Conservation (phyloP, 2,888 invertebrate genomes). For the Polia nebulosa region DNA sequence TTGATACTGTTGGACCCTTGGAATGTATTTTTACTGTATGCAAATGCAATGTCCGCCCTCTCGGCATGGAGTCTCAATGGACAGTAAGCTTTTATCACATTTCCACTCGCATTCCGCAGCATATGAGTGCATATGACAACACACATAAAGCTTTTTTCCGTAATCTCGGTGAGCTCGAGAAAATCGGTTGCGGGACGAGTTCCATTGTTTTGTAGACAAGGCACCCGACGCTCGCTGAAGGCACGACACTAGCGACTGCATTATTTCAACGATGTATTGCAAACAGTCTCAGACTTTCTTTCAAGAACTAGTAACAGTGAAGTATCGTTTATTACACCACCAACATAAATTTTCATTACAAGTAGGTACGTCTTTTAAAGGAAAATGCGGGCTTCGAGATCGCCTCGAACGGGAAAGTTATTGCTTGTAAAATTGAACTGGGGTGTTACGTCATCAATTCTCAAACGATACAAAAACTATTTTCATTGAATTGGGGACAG, state of each 20-base stretch:
- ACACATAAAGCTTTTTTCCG: conserved; percentile 63
- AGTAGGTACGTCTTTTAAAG: conserved; percentile 71
- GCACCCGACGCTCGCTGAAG: conserved; percentile 28
- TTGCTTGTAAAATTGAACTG: conserved; percentile 69
- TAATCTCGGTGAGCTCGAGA: conserved; percentile 66
- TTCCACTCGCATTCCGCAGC: conserved; percentile 46
- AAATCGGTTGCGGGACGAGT: conserved; percentile 60
- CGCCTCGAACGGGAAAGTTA: conserved; percentile 66
- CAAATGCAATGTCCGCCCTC: conserved; percentile 47
- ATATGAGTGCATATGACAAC: conserved; percentile 62
- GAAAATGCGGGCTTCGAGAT: conserved; percentile 71
- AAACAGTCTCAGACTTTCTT: conserved; percentile 49
- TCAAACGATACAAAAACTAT: conserved; percentile 51
- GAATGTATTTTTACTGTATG: conserved; percentile 43
- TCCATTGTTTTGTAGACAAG: conserved; percentile 69
- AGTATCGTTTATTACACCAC: conserved; percentile 73
- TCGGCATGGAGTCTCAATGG: conserved; percentile 25
- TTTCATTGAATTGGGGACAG: conserved; percentile 3
- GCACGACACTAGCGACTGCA: conserved; percentile 16
- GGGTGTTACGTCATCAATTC: conserved; percentile 54
- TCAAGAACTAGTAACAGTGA: conserved; percentile 67
- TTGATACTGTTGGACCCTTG: conserved; percentile 27
- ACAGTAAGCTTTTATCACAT: conserved; percentile 54
- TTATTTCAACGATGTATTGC: conserved; percentile 46
- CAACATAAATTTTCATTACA: conserved; percentile 81